Base-by-base conservation (phyloP, 2,888 invertebrate species). In the Venusia cambrica region DNA sequence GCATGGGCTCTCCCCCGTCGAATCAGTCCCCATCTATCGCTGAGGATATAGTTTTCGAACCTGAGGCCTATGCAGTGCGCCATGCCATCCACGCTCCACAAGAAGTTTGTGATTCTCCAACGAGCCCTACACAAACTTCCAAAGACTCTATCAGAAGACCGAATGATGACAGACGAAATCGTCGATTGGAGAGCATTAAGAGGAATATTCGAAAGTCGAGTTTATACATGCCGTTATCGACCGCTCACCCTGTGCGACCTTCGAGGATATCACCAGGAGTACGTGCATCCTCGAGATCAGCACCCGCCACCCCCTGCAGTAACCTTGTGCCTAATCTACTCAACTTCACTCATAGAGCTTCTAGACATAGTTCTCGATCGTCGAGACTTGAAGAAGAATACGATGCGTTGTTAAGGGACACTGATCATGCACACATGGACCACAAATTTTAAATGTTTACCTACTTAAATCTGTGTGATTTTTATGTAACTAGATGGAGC, bases 91-190 rank as follows among this genome's bases (percentile, higher is more conserved):
- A 65, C 2, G 51, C 60, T 12, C 72, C 68, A 16, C 57, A 65
- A 1, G 69, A 65, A 1, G 56, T 73, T n/a, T 77, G 76, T 15
- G 74, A 78, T 49, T 94, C 95, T 0, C 94, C 95, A 0, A 95
- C 94, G n/a, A 94, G 94, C 62, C 95, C 95, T 2, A 94, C 94
- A 5, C 88, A 91, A 48, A 92, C 92, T 62, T 91, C 93, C 45
- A 89, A 91, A 28, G 94, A 94, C 54, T 88, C 94, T 11, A 87
- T 93, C 39, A 91, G 92, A 49, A 91, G 93, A 67, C 62, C 70
- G 5, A 71, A 63, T 36, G 83, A 88, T 87, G 71, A 92, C 80
- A 38, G 90, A 83, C 67, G 88, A 54, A 66, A 72, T 17, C 50
- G 91, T 77, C 69, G 88, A 50, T 40, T 72, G 16, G 75, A 83